Base-by-base conservation (phyloP, 2,888 invertebrate species). In the Hirtodrosophila cameraria region DNA sequence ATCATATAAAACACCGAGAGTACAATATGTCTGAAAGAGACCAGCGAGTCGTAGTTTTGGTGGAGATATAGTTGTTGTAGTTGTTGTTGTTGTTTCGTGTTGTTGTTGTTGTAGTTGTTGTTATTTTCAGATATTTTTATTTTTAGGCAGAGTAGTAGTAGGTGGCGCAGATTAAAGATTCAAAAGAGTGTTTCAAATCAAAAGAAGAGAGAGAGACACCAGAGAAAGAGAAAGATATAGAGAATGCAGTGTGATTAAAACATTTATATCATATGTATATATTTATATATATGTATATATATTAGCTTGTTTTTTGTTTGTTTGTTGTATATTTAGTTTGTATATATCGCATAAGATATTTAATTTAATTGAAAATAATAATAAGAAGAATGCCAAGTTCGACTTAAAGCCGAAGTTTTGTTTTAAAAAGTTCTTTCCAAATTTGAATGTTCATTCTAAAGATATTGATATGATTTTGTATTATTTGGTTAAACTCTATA, bases 171-270 rank as follows among this genome's bases (percentile, higher is more conserved):
- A 62, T 80, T 65, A 84, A 81, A 81, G 75, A 75, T 84, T 81
- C 71, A 72, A 69, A 82, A 84, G 71, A 84, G 78, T 81, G 78
- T 80, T 76, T 57, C 39, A 74, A 75, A 80, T 69, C 61, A 77
- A 76, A 77, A 83, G 64, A 55, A 63, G 20, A 68, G 58, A 76
- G 75, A 81, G 64, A 82, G 70, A 83, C 67, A 74, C 73, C 78
- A 78, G 79, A 82, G 78, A 81, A 68, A 84, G 75, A 86, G 59
- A 79, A 67, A 72, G 68, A 79, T 68, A 68, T 68, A 76, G 82
- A 76, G 68, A 80, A 86, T 75, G 82, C 82, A 84, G 76, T 82
- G 80, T 75, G 75, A 77, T 82, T 87, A 79, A 85, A 85, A 85
- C 76, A 83, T 86, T 78, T 70, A 85, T 68, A 7, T 63, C 50